A percentile compares a stretch with the other conserved stretches of the same genome.
These are phyloP conservation scores for Calosoma granatense DNA, from an alignment of 1,140 invertebrate species.

Conservation along the genomic window DNA sequence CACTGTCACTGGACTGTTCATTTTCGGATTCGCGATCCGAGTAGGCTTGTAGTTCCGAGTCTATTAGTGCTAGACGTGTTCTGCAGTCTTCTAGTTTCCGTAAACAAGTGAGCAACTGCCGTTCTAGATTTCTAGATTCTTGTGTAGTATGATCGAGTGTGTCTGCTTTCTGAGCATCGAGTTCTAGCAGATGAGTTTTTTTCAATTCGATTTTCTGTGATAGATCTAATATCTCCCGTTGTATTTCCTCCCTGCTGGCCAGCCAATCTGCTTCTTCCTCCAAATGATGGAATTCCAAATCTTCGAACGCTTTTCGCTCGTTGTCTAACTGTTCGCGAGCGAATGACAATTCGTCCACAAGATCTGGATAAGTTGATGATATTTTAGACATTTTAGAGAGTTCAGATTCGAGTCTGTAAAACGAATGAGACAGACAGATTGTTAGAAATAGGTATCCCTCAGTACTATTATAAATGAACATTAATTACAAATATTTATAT, in stretches of 20 bases:
- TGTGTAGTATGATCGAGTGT: conserved; percentile 25
- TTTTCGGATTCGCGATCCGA: conserved; percentile 29
- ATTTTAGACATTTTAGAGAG: conserved; percentile 26
- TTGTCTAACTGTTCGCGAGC: conserved; percentile 59
- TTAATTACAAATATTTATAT: too few species aligned
- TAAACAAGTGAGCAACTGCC: conserved; percentile 27
- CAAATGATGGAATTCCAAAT: conserved; percentile 86
- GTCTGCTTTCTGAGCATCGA: conserved; percentile 50
- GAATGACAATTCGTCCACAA: conserved; percentile 48
- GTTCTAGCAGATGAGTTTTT: conserved; percentile 49
- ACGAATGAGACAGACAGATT: too few species aligned
- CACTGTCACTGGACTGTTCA: conserved; percentile 30
- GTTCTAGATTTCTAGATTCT: conserved; percentile 30
- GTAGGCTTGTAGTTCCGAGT: conserved; percentile 23
- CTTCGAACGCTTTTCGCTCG: conserved; percentile 76
- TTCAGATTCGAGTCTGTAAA: conserved; percentile 42
- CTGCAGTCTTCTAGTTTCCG: conserved; percentile 26
- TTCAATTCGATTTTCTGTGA: conserved; percentile 52
- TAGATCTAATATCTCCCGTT: conserved; percentile 61
- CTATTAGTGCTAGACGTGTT: conserved; percentile 23
- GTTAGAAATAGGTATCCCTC: conserved; percentile 13
- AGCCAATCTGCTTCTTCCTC: conserved; percentile 80
- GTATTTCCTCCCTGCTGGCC: conserved; percentile 70
- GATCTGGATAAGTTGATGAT: conserved; percentile 39
- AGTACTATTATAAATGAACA: too few species aligned